Evolutionary conservation across 2,797 vertebrate species (phyloP), one percentile per base, ranked within the genome.

Genomic region (Urosaurus nigricauda): DNA sequence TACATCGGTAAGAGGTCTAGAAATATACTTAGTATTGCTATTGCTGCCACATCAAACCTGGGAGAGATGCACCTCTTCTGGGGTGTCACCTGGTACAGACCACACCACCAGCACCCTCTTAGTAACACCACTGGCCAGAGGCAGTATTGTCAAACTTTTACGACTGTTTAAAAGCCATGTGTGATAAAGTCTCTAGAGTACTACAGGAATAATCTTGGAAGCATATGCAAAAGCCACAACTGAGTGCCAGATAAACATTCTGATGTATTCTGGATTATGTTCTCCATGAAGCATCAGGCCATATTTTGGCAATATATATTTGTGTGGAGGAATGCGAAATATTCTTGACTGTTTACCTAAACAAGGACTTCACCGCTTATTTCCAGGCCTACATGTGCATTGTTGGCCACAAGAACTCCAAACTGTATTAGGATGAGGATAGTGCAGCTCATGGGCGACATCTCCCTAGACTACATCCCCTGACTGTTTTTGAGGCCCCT

Each of bases 241-340:
- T 86, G 89, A 94, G 83, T 40, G 35, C 78, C 0, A 93, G 84
- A 88, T 90, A 95, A 93, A 90, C 65, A 91, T 88, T 65, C n/a
- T 1, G 68, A 8, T 2, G 26, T 87, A 87, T 93, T 90, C 91
- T 56, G 87, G 88, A 89, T 58, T 90, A 91, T 87, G 56, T 88
- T 71, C 81, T 90, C 75, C 12, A 84, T 88, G 6, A 0, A 90
- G 91, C 47, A 75, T 0, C 73, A 94, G 91, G 93, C 89, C 90
- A 88, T 89, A 70, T 78, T 91, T 92, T 93, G 91, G 91, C 87
- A 91, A 92, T 87, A 81, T 37, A 87, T 43, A 91, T 89, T 95
- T 68, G 94, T 95, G 95, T 95, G 92, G 95, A 93, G 89, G 79
- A 93, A 73, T 91, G 47, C n/a, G 83, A 87, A 77, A 94, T 95